A percentile compares a stretch with the other conserved stretches of the same genome.
Evolutionary conservation across 2,797 vertebrate genomes (phyloP).

Genomic region (Simalia tracyae): DNA sequence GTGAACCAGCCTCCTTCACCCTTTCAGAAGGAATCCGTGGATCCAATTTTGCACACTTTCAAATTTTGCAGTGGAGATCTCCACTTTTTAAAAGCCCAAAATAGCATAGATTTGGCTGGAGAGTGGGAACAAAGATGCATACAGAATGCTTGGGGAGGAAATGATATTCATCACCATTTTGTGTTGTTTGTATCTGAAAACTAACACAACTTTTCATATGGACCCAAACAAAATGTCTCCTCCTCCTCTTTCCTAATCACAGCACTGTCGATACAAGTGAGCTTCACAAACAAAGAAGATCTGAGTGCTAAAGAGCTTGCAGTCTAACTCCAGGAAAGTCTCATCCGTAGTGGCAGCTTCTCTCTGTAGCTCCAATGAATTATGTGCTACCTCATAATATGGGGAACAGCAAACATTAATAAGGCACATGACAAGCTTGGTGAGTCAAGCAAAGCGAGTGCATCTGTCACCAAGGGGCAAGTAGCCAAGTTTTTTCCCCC

Average conservation of each 20-base stretch:
- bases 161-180: too few relatives aligned
- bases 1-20: too few relatives aligned
- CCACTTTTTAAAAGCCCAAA: too few relatives aligned
- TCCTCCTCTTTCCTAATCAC: neutral
- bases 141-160: too few relatives aligned
- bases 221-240: neutral
- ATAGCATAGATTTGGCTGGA: too few relatives aligned
- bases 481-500: slow-evolving; percentile 69
- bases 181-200: too few relatives aligned
- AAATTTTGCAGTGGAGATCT: too few relatives aligned
- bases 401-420: slow-evolving; percentile 76
- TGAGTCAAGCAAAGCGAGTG: slow-evolving; percentile 75
- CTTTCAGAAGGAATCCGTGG: too few relatives aligned
- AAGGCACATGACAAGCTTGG: slow-evolving; percentile 74
- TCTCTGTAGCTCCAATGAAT: slow-evolving; percentile 64
- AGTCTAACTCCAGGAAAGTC: neutral
- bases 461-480: slow-evolving; percentile 75
- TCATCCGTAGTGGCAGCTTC: slow-evolving; percentile 44
- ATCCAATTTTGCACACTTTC: too few relatives aligned
- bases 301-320: neutral
- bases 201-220: neutral
- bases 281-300: neutral
- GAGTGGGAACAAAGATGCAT: too few relatives aligned
- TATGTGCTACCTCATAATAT: slow-evolving; percentile 67
- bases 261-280: too few relatives aligned